Conservation (phyloP, 2,888 invertebrate genomes). For the Megamerina dolium region DNA sequence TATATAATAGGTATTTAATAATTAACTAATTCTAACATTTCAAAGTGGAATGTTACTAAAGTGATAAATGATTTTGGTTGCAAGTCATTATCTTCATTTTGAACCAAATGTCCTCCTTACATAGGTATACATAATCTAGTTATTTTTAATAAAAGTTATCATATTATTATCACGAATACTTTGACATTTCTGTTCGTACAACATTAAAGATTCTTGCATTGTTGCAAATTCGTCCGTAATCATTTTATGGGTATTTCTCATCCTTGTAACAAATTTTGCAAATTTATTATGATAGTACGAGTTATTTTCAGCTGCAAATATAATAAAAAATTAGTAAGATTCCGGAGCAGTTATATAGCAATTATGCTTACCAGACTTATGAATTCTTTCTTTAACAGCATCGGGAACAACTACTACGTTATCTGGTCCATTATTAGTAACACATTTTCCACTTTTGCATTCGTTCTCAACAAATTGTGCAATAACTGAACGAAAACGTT, state of each 20-base stretch:
- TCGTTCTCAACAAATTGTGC: conserved; percentile 39
- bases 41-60: no score
- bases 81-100: no score
- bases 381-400: conserved; percentile 10
- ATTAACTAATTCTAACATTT: no score
- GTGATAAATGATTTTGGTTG: no score
- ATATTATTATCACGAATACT: conserved; percentile 26
- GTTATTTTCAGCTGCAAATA: neutral
- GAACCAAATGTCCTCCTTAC: no score
- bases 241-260: conserved; percentile 29
- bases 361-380: conserved; percentile 8
- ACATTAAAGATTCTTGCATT: conserved; percentile 29
- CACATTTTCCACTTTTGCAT: conserved; percentile 23
- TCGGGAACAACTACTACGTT: neutral
- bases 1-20: no score
- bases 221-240: conserved; percentile 28
- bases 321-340: no score
- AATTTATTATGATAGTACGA: conserved; percentile 15
- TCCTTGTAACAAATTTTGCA: conserved; percentile 27
- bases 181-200: conserved; percentile 33
- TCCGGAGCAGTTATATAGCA: no score
- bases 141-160: conserved; percentile 18
- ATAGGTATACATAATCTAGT: conserved; percentile 5
- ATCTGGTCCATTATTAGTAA: no score
- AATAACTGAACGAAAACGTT: conserved; percentile 34